Evolutionary conservation across 2,797 vertebrate species (phyloP).

Genomic region (Nannoperca obscura): DNA sequence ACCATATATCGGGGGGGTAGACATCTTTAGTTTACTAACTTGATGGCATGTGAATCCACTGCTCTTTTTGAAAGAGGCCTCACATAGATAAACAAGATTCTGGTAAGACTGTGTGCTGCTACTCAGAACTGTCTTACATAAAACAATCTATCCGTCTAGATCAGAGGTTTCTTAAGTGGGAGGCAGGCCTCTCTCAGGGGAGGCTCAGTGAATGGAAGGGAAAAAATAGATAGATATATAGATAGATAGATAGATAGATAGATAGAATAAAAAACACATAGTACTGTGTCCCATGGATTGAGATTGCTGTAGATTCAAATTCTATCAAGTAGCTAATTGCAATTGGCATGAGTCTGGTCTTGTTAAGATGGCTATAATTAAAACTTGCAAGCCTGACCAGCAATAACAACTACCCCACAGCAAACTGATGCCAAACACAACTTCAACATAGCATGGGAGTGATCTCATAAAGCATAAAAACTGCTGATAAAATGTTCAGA

Average conservation of each 20-base stretch:
- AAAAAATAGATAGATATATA: no score
- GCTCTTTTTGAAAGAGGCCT: conserved; percentile 1
- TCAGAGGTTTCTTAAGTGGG: no score
- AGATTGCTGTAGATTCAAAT: not conserved
- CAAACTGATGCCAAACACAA: conserved; percentile 7
- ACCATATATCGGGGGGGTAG: conserved; percentile 22
- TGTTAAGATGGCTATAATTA: conserved; percentile 45
- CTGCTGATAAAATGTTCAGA: conserved; percentile 34
- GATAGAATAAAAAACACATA: no score
- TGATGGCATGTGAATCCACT: conserved; percentile 11
- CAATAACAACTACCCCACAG: conserved; percentile 14
- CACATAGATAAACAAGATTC: not conserved
- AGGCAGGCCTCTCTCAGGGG: no score
- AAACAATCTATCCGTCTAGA: not conserved
- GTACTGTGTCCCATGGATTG: no score
- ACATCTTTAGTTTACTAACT: conserved; percentile 37
- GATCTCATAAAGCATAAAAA: conserved; percentile 29
- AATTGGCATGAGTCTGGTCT: conserved; percentile 40
- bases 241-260: no score
- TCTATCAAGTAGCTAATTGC: conserved; percentile 37
- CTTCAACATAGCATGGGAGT: conserved; percentile 1
- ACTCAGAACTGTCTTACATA: not conserved
- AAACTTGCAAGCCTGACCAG: conserved; percentile 32
- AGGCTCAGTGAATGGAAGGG: no score
- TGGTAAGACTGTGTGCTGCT: not conserved